Conservation (phyloP, 2,888 invertebrate species). For the Rhynchonema sp. region DNA sequence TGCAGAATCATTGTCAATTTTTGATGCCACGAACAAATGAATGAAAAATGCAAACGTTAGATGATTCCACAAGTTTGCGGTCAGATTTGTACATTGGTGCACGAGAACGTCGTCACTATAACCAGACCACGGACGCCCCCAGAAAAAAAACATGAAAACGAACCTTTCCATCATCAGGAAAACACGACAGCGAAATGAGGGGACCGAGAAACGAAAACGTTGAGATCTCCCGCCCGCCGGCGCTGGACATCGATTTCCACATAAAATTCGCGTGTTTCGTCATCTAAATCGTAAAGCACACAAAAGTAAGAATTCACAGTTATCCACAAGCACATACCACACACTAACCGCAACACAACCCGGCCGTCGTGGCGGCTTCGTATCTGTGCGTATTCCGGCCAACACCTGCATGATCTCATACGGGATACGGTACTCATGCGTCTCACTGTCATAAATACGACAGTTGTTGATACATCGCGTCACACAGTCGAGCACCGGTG, state of each 20-base stretch:
- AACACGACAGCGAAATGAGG: conserved; percentile 70
- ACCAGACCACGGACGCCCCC: too few species aligned
- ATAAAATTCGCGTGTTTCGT: conserved; percentile 44
- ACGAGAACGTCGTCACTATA: too few species aligned
- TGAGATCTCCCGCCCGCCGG: conserved; percentile 64
- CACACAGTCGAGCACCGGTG: neutral
- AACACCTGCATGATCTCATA: neutral
- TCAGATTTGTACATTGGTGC: too few species aligned
- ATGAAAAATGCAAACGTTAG: neutral
- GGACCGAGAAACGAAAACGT: conserved; percentile 69
- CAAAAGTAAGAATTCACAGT: neutral
- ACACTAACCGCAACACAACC: neutral
- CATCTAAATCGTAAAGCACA: conserved; percentile 18
- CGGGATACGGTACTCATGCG: neutral
- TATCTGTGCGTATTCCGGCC: neutral
- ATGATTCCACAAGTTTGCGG: too few species aligned
- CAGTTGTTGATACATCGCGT: neutral
- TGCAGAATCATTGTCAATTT: too few species aligned
- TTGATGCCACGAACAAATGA: neutral
- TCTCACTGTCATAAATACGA: neutral
- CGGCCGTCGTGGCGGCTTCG: neutral
- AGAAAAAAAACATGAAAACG: too few species aligned
- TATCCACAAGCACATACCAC: neutral
- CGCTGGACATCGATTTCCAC: conserved; percentile 51
- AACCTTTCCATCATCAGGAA: conserved; percentile 65